These are phyloP conservation scores for Chelonus formosanus DNA, from an alignment of 2,888 invertebrate genomes.

Conservation along the genomic window DNA sequence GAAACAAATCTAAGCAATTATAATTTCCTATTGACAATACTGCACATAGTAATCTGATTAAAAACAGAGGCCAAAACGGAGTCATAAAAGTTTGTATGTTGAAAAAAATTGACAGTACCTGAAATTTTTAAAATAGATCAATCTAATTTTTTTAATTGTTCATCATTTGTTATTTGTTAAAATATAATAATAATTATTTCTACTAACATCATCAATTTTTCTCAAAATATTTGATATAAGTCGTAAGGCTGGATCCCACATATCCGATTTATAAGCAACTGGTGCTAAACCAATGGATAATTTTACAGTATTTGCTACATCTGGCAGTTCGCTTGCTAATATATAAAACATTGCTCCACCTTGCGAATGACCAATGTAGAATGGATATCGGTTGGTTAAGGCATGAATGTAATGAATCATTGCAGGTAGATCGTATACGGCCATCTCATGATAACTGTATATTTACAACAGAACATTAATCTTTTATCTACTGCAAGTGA, in stretches of 20 bases:
- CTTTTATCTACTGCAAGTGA: too few species aligned
- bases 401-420: slow-evolving; percentile 79
- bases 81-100: too few species aligned
- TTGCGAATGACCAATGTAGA: slow-evolving; percentile 84
- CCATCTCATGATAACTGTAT: slow-evolving; percentile 77
- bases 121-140: too few species aligned
- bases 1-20: too few species aligned
- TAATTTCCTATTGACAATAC: too few species aligned
- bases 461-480: too few species aligned
- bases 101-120: not conserved
- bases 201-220: not conserved
- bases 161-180: not conserved
- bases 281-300: slow-evolving; percentile 77
- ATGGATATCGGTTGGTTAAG: slow-evolving; percentile 70
- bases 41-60: too few species aligned
- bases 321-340: slow-evolving; percentile 71
- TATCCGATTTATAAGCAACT: slow-evolving; percentile 71
- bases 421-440: slow-evolving; percentile 79
- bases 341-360: slow-evolving; percentile 78
- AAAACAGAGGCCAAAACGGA: too few species aligned
- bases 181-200: not conserved
- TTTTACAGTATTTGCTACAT: slow-evolving; percentile 74
- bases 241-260: slow-evolving; percentile 51
- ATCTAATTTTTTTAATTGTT: too few species aligned
- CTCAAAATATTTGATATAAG: not conserved